Evolutionary conservation across 2,888 invertebrate genomes (phyloP), one percentile per base, ranked within the genome.

Genomic region (Petrophora chlorosata): DNA sequence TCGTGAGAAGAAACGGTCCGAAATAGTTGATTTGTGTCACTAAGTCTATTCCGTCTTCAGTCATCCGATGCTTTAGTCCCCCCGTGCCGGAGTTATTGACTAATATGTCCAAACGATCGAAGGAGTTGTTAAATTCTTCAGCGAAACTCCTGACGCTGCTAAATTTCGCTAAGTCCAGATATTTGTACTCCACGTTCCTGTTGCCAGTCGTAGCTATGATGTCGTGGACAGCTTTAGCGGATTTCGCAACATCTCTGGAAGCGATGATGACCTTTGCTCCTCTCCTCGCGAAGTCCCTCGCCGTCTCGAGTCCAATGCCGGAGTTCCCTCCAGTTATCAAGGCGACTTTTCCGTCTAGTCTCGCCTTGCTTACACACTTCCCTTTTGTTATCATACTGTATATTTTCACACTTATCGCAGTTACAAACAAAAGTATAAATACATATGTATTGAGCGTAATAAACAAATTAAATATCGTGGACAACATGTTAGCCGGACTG

Each of bases 301-400:
- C 95, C 0, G 95, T 94, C 82, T 95, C 95, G 70, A 93, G 92
- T 1, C 97, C 97, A 47, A 97, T 95, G 2, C 97, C 97, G 0
- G 94, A 93, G 76, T 96, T 96, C 0, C 95, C 93, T 4, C 97
- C 97, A 0, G 97, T 97, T 4, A 97, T 87, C 25, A 97, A 90
- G 0, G 92, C 91, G 29, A 93, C 85, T 90, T 95, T 94, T 26
- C 91, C 92, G 1, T 77, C 51, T 2, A 89, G 53, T 19, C 71
- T 68, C 0, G 59, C 70, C 22, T 70, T 70, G 29, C 84, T 84
- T 38, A 58, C 76, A 55, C 86, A 87, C 9, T 69, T 68, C 13
- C 73, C 70, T 48, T 74, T 70, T 10, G 26, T 43, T 1, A 42
- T 5, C 15, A 9, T 15, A 3, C 7, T 38, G 15, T 19, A 25